Evolutionary conservation across 2,797 vertebrate species (phyloP).

Genomic region (Neopelma chrysocephalum): DNA sequence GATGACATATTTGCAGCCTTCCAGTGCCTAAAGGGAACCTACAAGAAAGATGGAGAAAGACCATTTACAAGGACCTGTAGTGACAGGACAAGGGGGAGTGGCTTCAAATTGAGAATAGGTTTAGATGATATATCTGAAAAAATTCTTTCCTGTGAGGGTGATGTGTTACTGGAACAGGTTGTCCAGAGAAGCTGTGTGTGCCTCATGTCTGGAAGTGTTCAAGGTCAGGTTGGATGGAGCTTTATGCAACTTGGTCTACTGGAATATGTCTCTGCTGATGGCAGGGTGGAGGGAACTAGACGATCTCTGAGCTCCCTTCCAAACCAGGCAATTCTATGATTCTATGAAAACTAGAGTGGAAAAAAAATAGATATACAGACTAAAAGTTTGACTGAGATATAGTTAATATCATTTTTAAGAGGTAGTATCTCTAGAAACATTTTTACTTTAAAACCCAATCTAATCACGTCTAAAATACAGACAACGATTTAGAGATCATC

Average conservation of each 20-base stretch:
- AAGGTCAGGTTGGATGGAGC: neutral
- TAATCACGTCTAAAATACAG: neutral
- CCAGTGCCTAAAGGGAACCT: fast-evolving
- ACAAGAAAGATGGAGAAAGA: neutral
- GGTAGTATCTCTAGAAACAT: neutral
- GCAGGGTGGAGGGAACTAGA: neutral
- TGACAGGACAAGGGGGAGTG: fast-evolving
- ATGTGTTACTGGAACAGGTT: neutral
- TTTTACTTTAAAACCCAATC: neutral
- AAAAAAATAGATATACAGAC: neutral
- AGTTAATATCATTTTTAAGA: neutral
- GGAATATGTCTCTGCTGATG: too few relatives aligned
- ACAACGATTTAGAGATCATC: neutral
- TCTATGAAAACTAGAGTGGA: neutral
- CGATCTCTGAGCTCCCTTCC: neutral
- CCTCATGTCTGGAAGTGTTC: neutral
- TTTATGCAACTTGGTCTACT: too few relatives aligned
- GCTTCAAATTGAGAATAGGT: fast-evolving
- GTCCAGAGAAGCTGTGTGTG: neutral
- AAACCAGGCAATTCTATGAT: neutral
- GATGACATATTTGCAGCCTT: fast-evolving
- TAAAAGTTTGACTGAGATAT: neutral
- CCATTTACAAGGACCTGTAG: neutral
- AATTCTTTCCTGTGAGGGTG: neutral
- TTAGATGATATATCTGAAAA: neutral